A percentile compares a stretch with the other conserved stretches of the same genome.
These are phyloP conservation scores for Cenopis cana DNA, from an alignment of 2,888 invertebrate genomes.

Conservation along the genomic window DNA sequence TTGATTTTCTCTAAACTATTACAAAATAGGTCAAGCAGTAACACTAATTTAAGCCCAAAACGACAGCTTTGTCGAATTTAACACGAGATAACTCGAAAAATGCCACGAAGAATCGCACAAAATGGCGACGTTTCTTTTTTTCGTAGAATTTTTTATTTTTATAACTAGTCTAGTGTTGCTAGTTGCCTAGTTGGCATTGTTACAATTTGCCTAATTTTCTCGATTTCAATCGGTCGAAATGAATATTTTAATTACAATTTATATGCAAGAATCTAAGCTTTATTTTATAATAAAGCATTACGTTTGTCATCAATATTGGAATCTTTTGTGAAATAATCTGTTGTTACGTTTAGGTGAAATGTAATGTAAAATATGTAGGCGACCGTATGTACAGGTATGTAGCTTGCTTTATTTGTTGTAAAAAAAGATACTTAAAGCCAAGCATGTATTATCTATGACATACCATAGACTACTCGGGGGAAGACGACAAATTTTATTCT, in stretches of 20 bases:
- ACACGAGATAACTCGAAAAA: slow-evolving; percentile 5
- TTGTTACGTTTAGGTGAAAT: too few species aligned
- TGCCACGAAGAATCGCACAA: slow-evolving; percentile 50
- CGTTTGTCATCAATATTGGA: too few species aligned
- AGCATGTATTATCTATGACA: too few species aligned
- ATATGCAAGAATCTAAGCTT: neutral
- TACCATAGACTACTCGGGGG: neutral
- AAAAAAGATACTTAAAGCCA: neutral
- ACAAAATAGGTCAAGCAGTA: neutral
- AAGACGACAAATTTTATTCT: too few species aligned
- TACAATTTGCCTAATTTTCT: too few species aligned
- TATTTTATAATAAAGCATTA: too few species aligned
- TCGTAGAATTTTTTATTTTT: too few species aligned
- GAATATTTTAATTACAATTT: neutral
- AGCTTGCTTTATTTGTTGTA: too few species aligned
- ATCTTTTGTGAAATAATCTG: too few species aligned
- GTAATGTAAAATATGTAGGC: too few species aligned
- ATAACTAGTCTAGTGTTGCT: slow-evolving; percentile 20
- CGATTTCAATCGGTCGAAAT: too few species aligned
- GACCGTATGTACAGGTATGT: too few species aligned
- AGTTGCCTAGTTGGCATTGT: neutral
- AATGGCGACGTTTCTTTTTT: slow-evolving; percentile 55
- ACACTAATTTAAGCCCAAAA: neutral
- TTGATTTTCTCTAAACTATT: neutral
- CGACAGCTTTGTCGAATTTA: neutral